Conservation (phyloP, 2,888 invertebrate genomes). For the Zygaena filipendulae region DNA sequence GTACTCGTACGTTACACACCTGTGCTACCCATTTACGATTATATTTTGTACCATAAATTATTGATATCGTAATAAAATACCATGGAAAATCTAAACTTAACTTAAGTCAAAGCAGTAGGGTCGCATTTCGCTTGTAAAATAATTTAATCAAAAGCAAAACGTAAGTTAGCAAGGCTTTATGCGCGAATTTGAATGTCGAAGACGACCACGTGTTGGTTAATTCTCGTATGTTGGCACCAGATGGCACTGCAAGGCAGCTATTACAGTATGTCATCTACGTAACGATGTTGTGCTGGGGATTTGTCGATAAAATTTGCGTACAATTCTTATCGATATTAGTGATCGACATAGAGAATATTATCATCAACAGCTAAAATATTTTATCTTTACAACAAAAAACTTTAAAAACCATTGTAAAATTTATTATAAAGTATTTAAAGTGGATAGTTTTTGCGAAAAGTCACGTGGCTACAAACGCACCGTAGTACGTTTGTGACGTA, state of each 20-base stretch:
- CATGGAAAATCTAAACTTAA: not conserved
- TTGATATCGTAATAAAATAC: conserved; percentile 7
- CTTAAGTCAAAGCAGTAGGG: conserved; percentile 1
- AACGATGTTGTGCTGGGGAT: conserved; percentile 30
- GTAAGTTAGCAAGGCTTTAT: conserved; percentile 12
- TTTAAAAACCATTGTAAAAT: too few species aligned
- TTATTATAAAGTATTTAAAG: too few species aligned
- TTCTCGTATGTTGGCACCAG: conserved; percentile 45
- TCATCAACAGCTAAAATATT: too few species aligned
- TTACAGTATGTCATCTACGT: conserved; percentile 60
- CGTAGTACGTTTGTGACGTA: too few species aligned
- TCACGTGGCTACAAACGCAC: too few species aligned
- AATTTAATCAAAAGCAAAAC: conserved; percentile 11
- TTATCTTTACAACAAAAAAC: not conserved
- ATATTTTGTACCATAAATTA: too few species aligned
- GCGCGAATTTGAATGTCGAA: conserved; percentile 29
- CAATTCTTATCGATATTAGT: conserved; percentile 8
- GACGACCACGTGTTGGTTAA: conserved; percentile 40
- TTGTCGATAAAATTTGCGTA: too few species aligned
- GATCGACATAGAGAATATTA: too few species aligned
- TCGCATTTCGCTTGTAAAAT: conserved; percentile 14
- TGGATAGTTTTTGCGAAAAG: too few species aligned
- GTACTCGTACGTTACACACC: too few species aligned
- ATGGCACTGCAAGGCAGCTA: conserved; percentile 45
- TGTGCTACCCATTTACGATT: too few species aligned